Base-by-base conservation (phyloP, 2,888 invertebrate genomes). In the Pseudanteris insignis region DNA sequence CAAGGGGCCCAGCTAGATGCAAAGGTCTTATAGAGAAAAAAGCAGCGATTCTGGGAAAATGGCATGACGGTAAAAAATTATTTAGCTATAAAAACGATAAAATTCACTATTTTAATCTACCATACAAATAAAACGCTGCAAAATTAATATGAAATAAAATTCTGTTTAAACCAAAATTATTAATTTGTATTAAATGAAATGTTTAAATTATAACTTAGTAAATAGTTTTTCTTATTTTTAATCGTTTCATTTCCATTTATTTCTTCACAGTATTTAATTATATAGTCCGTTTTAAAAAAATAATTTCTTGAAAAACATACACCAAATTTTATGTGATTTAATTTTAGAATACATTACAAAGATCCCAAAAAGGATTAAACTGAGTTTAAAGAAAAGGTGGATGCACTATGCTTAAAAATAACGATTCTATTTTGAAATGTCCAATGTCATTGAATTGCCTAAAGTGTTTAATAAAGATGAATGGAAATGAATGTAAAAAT, bases 41-140 rank as follows among this genome's bases (percentile, higher is more conserved):
- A 64, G 81, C 81, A 51, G 77, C 81, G 58, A 77, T 84, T 60
- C 80, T 84, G 43, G 75, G 73, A 64, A 81, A 81, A 66, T 84
- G 84, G 84, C 81, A 82, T 69, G 77, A 84, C 80, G 84, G 84
- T 84, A 83, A 57, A 37, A 25, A 4, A n/a, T n/a, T n/a, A n/a
- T n/a, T n/a, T n/a, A n/a, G n/a, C n/a, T n/a, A n/a, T n/a, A n/a
- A n/a, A n/a, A n/a, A n/a, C n/a, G n/a, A n/a, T n/a, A n/a, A n/a
- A n/a, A n/a, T n/a, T n/a, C n/a, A n/a, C n/a, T n/a, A n/a, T n/a
- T n/a, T n/a, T n/a, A n/a, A n/a, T n/a, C n/a, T n/a, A n/a, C n/a
- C n/a, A n/a, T n/a, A n/a, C n/a, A n/a, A n/a, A n/a, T n/a, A n/a
- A n/a, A n/a, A n/a, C n/a, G n/a, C n/a, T n/a, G n/a, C n/a, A n/a